Evolutionary conservation across 2,888 invertebrate genomes (phyloP), one percentile per base, ranked within the genome.

Genomic region (Campaea margaritaria): DNA sequence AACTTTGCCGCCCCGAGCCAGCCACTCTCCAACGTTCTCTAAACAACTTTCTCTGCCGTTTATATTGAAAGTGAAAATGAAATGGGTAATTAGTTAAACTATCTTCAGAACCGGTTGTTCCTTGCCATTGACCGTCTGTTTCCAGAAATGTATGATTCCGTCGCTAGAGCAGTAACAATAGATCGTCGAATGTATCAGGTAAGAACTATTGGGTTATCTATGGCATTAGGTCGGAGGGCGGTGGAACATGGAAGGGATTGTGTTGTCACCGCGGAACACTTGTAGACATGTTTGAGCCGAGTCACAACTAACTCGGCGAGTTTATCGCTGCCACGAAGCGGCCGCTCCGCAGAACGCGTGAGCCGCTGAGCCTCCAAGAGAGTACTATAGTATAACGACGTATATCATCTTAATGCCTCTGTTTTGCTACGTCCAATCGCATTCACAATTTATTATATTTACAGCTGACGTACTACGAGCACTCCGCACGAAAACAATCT

Each of bases 41-140:
- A 39, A 44, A 58, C 41, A 41, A 59, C 58, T 59, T 53, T 48
- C 3, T 5, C 52, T 31, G 16, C 41, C 28, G 48, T 31, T 27
- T 3, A 34, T 45, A 38, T 49, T 48, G 49, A 49, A 53, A 44
- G 47, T 44, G 44, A 59, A 53, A 53, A 53, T 59, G 48, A 53
- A 48, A 49, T 45, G 21, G 34, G 13, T 52, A 43, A 51, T 43
- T 34, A 57, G 39, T 41, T 7, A 27, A 52, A 38, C 36, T 48
- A 13, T 14, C 28, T 44, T 9, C 28, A 10, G 7, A 28, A 13
- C 42, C 12, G 5, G 16, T 8, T 16, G 42, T 9, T n/a, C n/a
- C n/a, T n/a, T n/a, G n/a, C n/a, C n/a, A n/a, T n/a, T n/a, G n/a
- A n/a, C n/a, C n/a, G n/a, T n/a, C n/a, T n/a, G n/a, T n/a, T n/a